phyloP scores from a whole-genome alignment of 2,113 vertebrate genomes.

The Bos javanicus region DNA sequence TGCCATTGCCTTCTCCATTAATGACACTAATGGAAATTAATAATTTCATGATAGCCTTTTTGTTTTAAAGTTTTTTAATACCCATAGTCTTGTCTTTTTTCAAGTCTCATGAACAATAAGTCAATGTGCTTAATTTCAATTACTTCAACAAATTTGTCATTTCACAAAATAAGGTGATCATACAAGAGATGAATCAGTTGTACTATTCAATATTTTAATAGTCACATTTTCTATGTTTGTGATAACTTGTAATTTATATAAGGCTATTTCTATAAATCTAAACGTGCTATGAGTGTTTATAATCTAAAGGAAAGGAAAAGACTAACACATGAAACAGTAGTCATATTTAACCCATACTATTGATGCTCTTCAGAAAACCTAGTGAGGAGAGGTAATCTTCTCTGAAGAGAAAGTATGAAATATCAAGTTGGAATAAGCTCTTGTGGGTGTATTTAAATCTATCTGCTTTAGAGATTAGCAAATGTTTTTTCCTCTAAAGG shows the following conservation, averaged over 20 bases:
- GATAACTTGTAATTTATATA: neutral
- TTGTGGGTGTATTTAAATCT: neutral
- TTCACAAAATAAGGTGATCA: conserved; percentile 25
- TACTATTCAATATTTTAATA: conserved; percentile 8
- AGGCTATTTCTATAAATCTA: neutral
- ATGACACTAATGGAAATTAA: neutral
- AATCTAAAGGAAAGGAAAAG: neutral
- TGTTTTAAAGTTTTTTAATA: neutral
- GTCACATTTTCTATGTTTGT: neutral
- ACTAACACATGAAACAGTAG: neutral
- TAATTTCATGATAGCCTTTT: neutral
- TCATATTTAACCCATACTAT: neutral
- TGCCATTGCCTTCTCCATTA: neutral
- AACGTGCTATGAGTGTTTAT: neutral
- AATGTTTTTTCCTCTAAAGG: neutral
- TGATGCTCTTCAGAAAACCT: neutral
- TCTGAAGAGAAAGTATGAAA: neutral
- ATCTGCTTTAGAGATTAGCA: neutral
- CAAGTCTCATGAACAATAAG: neutral
- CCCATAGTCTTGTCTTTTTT: neutral
- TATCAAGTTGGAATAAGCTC: neutral
- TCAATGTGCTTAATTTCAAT: neutral
- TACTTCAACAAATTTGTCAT: neutral
- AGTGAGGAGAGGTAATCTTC: neutral
- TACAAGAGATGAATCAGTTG: neutral